Conservation (phyloP, 37 sponge, comb jelly and placozoan species). For the Bolinopsis microptera region DNA sequence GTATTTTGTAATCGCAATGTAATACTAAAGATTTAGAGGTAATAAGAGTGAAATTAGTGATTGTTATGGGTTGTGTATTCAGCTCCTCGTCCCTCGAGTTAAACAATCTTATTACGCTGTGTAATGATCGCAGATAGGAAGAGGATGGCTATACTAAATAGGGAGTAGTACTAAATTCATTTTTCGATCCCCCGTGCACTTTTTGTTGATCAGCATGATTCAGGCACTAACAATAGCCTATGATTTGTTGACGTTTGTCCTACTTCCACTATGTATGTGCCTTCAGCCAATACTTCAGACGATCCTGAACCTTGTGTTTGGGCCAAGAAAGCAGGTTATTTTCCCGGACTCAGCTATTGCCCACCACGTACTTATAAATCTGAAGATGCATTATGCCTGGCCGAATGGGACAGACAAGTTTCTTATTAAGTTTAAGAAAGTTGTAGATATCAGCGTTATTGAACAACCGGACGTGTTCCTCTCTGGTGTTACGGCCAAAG, state of each 20-base stretch:
- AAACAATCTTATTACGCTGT: too few relatives aligned
- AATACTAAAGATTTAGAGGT: not conserved
- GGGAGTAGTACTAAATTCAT: not conserved
- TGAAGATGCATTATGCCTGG: not conserved
- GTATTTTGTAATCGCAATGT: not conserved
- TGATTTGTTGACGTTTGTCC: not conserved
- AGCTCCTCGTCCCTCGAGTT: not conserved
- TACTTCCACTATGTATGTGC: not conserved
- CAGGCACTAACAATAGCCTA: not conserved
- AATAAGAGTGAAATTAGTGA: too few relatives aligned
- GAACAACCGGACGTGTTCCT: not conserved
- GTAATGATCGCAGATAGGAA: too few relatives aligned
- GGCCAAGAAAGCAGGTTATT: not conserved
- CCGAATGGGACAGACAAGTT: not conserved
- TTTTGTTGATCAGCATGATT: not conserved
- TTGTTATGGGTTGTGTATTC: not conserved
- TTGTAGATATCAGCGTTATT: not conserved
- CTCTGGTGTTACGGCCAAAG: not conserved
- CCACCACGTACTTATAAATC: not conserved
- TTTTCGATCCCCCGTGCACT: too few relatives aligned
- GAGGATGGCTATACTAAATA: not conserved
- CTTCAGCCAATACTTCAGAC: not conserved
- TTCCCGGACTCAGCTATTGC: not conserved
- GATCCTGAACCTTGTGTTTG: not conserved
- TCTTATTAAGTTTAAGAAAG: not conserved